Percentiles rank a stretch among this genome's conserved stretches.
Conservation (phyloP, 2,797 vertebrate genomes). For the Cryptoprocta ferox region DNA sequence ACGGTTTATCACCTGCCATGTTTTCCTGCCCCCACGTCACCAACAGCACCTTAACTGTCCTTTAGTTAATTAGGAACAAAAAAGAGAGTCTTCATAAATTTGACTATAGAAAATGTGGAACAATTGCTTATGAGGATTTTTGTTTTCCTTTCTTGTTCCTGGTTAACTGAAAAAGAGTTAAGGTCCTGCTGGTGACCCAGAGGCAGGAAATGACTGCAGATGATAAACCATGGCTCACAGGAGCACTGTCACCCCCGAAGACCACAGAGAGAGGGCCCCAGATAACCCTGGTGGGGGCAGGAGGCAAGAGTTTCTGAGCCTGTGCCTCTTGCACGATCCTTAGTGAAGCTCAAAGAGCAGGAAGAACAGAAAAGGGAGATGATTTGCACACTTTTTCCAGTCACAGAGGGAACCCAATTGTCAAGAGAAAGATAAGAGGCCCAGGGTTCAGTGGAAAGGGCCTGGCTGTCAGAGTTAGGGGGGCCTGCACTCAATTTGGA, state of each 20-base stretch:
- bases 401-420: neutral
- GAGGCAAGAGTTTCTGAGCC: neutral
- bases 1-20: neutral
- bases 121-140: neutral
- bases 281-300: neutral
- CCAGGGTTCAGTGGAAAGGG: neutral
- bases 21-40: neutral
- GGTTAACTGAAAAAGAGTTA: neutral
- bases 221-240: constrained; percentile 39
- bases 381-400: neutral
- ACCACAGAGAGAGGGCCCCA: neutral
- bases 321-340: neutral
- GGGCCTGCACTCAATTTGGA: neutral
- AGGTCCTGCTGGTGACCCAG: neutral
- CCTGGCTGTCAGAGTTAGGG: neutral
- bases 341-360: neutral
- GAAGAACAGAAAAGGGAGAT: neutral
- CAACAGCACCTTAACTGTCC: neutral
- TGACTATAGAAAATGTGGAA: neutral
- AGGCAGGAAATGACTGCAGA: constrained; percentile 29
- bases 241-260: neutral
- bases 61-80: neutral
- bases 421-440: neutral
- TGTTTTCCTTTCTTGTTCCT: neutral
- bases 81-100: neutral